phyloP scores from a whole-genome alignment of 2,888 invertebrate genomes.

The Noctua pronuba region DNA sequence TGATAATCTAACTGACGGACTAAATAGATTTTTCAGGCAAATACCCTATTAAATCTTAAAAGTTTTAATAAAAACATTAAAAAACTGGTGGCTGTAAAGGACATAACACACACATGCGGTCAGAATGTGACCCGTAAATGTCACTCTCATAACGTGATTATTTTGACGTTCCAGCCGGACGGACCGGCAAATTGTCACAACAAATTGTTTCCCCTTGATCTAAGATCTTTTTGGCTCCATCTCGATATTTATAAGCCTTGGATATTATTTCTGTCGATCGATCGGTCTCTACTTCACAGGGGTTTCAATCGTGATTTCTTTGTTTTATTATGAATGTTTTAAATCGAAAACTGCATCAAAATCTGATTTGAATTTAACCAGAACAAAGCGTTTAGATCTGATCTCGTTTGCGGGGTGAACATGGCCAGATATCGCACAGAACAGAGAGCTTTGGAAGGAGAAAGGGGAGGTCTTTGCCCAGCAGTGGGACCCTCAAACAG shows the following conservation, averaged over 20 bases:
- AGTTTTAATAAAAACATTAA: neutral
- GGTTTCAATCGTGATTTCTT: neutral
- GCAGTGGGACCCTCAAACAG: no score
- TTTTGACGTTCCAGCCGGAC: neutral
- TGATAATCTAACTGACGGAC: no score
- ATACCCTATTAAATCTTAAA: no score
- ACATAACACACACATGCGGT: neutral
- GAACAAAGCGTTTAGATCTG: neutral
- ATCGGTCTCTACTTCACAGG: neutral
- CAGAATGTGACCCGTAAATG: neutral
- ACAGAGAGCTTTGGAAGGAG: no score
- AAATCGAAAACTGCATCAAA: neutral
- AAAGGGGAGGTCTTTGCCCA: no score
- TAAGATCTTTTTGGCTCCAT: neutral
- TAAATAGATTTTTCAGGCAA: no score
- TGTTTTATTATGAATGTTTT: neutral
- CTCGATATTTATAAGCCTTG: neutral
- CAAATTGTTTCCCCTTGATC: slow-evolving; percentile 1
- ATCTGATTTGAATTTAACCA: neutral
- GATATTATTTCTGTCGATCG: neutral
- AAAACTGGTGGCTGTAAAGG: neutral
- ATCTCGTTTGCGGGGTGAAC: no score
- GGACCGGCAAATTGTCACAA: neutral
- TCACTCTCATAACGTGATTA: neutral
- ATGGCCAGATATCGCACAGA: no score